Evolutionary conservation across 2,113 vertebrate species (phyloP).

Genomic region (Pluvianellus socialis): DNA sequence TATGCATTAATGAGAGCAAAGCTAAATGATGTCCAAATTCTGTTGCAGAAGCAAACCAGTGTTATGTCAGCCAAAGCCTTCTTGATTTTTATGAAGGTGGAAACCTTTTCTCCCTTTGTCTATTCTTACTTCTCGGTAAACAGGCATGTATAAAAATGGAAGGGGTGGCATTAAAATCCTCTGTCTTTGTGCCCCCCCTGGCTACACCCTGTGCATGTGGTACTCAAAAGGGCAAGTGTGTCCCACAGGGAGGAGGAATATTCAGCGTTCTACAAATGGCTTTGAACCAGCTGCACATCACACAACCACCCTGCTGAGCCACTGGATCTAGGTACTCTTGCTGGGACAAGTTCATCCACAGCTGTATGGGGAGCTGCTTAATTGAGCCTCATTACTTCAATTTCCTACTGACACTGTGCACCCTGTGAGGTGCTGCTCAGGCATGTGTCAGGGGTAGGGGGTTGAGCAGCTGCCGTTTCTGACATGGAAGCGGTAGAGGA

Average conservation of each 20-base stretch:
- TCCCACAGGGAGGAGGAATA: slow-evolving; percentile 60
- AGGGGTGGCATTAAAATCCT: neutral
- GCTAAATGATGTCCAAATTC: neutral
- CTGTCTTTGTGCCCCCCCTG: neutral
- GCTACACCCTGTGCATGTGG: neutral
- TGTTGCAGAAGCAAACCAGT: neutral
- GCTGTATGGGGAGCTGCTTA: slow-evolving; percentile 54
- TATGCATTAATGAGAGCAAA: neutral
- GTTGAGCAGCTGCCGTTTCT: slow-evolving; percentile 7
- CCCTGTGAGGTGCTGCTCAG: slow-evolving; percentile 16
- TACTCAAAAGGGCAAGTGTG: slow-evolving; percentile 46
- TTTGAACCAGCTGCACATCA: slow-evolving; percentile 60
- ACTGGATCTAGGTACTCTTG: slow-evolving; percentile 35
- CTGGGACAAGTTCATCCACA: slow-evolving; percentile 42
- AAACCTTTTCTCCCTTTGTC: neutral
- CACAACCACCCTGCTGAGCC: slow-evolving; percentile 45
- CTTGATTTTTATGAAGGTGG: neutral
- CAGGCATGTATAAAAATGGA: neutral
- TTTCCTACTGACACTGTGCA: slow-evolving; percentile 40
- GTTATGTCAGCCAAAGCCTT: neutral
- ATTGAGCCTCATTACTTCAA: slow-evolving; percentile 61
- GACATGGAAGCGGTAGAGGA: neutral
- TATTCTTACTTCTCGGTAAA: neutral
- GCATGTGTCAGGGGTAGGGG: slow-evolving; percentile 2
- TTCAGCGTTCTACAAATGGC: neutral